These are phyloP conservation scores for Oncopodura yosiiana DNA, from an alignment of 1,140 invertebrate species.

Conservation along the genomic window DNA sequence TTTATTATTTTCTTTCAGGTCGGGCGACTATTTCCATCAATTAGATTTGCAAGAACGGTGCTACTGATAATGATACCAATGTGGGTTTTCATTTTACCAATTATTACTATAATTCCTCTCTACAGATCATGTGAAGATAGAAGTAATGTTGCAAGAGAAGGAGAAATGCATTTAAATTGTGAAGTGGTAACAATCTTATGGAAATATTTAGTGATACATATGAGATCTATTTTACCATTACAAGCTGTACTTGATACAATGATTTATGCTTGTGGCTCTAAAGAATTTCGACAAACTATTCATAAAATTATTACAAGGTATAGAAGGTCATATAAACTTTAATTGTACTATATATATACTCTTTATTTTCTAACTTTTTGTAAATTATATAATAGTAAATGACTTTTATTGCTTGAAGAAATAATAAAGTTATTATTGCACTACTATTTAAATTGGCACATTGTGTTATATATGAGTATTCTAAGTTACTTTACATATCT, in stretches of 20 bases:
- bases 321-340: too few species aligned
- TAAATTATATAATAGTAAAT: too few species aligned
- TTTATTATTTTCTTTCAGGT: constrained; percentile 22
- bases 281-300: constrained; percentile 31
- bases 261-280: constrained; percentile 34
- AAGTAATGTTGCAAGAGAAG: constrained; percentile 4
- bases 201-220: constrained; percentile 31
- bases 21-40: constrained; percentile 33
- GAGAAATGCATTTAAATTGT: too few species aligned
- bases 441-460: too few species aligned
- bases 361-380: too few species aligned
- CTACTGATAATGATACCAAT: constrained; percentile 36
- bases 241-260: constrained; percentile 34
- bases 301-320: constrained; percentile 15
- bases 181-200: constrained; percentile 27
- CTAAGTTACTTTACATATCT: constrained; percentile 24
- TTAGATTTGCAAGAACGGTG: constrained; percentile 34
- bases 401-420: too few species aligned
- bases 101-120: constrained; percentile 35
- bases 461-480: too few species aligned
- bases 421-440: too few species aligned
- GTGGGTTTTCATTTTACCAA: constrained; percentile 35
- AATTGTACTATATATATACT: too few species aligned
- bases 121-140: constrained; percentile 27
- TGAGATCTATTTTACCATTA: constrained; percentile 33